phyloP scores from a whole-genome alignment of 2,797 vertebrate species.

The Hylomyscus alleni region DNA sequence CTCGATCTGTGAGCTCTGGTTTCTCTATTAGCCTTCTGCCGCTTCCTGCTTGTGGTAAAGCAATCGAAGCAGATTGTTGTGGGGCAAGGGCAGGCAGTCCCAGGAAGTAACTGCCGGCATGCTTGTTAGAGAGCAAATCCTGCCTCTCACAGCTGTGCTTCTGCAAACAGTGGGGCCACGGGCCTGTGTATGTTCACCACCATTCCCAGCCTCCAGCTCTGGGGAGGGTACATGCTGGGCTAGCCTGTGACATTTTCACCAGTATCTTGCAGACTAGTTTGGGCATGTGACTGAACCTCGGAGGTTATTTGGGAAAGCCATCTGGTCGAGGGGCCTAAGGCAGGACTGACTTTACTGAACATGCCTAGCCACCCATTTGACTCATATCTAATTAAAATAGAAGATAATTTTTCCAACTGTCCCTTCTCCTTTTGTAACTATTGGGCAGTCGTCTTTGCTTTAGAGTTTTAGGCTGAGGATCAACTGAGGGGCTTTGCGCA shows the following conservation, averaged over 20 bases:
- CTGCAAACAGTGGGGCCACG: conserved; percentile 48
- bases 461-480: neutral
- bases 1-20: conserved; percentile 39
- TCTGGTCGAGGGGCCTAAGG: neutral
- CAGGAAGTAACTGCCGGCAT: conserved; percentile 59
- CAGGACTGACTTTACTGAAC: neutral
- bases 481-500: too few relatives aligned
- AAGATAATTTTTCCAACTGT: conserved; percentile 13
- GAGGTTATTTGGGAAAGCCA: conserved; percentile 27
- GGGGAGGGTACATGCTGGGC: conserved; percentile 45
- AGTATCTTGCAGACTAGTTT: conserved; percentile 35
- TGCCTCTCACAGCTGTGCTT: conserved; percentile 9
- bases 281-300: conserved; percentile 19
- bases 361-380: neutral
- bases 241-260: conserved; percentile 54
- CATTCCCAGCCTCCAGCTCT: conserved; percentile 16
- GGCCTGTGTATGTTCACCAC: conserved; percentile 38
- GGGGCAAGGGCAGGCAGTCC: neutral
- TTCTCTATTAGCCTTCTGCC: conserved; percentile 22
- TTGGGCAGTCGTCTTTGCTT: conserved; percentile 14
- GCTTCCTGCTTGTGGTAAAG: neutral
- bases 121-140: conserved; percentile 44
- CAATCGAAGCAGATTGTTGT: conserved; percentile 17
- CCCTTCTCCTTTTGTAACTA: neutral
- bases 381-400: neutral